Percentiles rank a stretch among this genome's conserved stretches.
These are phyloP conservation scores for Electrophaes corylata DNA, from an alignment of 2,888 invertebrate species.

Conservation along the genomic window DNA sequence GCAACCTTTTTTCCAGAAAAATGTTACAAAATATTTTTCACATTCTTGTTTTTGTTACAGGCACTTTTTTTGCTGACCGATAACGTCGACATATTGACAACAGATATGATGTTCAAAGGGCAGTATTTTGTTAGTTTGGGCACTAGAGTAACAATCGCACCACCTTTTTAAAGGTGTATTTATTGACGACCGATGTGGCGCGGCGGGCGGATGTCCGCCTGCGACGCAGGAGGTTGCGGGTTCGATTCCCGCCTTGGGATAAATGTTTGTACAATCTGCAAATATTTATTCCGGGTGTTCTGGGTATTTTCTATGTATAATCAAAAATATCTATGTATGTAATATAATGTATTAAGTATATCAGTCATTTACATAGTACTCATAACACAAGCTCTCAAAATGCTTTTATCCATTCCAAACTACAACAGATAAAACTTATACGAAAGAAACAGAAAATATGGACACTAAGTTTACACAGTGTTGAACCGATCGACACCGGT, in stretches of 20 bases:
- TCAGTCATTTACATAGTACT: too few relatives aligned
- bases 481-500: constrained; percentile 56
- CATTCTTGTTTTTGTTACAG: constrained; percentile 16
- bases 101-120: constrained; percentile 21
- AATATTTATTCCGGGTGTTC: too few relatives aligned
- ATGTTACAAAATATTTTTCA: constrained; percentile 7
- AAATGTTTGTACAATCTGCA: too few relatives aligned
- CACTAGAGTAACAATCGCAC: constrained; percentile 6
- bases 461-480: constrained; percentile 48
- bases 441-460: constrained; percentile 29
- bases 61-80: constrained; percentile 24
- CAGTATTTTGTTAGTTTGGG: constrained; percentile 25
- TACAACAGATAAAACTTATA: background rate
- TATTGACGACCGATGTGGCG: too few relatives aligned
- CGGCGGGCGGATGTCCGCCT: too few relatives aligned
- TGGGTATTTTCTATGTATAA: too few relatives aligned
- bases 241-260: too few relatives aligned
- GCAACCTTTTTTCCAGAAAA: background rate
- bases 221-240: too few relatives aligned
- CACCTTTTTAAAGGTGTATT: too few relatives aligned
- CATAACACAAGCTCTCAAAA: background rate
- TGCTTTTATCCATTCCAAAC: background rate
- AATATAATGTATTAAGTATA: too few relatives aligned
- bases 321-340: too few relatives aligned
- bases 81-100: constrained; percentile 29